Evolutionary conservation across 2,113 vertebrate genomes (phyloP), one percentile per base, ranked within the genome.

Genomic region (Microtus richardsoni): DNA sequence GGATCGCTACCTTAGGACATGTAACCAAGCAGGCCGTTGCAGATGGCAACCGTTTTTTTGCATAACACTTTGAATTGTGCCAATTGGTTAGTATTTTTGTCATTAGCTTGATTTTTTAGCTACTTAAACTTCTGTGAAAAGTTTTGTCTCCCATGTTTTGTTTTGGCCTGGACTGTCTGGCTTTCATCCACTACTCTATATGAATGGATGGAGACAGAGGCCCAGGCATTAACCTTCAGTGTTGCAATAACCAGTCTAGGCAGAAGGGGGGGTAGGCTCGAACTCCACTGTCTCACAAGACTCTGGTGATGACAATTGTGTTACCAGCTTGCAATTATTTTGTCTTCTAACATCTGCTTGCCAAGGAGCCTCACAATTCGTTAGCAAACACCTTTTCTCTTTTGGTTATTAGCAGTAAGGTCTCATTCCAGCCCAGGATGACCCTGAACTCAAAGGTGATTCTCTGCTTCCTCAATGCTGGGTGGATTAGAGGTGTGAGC

Each of bases 91-190:
- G 22, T 24, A 85, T 33, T 90, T 95, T 26, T 80, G 39, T 22
- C 26, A 88, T 62, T 70, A 62, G 75, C 94, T 95, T 87, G 79
- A 77, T 93, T 93, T 78, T 93, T 88, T 60, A 96, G 26, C 28
- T 66, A 66, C 54, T 62, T 64, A 66, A 79, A 60, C 54, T 96
- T 58, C 58, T 73, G 60, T 60, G 73, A 9, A 52, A 86, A 89
- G 22, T 82, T 86, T 26, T 77, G 41, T 88, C 44, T 86, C 13
- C 9, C 5, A 4, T 62, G n/a, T 87, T 91, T 54, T 93, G 49
- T 86, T 91, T 80, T 93, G n/a, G 77, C 30, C 49, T 64, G 41
- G 36, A 64, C 24, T 79, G 70, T 66, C 82, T 83, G 58, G 19
- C 58, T 58, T 58, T 58, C 54, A 58, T 21, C 58, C 44, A 13